Conservation (phyloP, 2,113 vertebrate genomes). For the Bambusicola thoracicus region DNA sequence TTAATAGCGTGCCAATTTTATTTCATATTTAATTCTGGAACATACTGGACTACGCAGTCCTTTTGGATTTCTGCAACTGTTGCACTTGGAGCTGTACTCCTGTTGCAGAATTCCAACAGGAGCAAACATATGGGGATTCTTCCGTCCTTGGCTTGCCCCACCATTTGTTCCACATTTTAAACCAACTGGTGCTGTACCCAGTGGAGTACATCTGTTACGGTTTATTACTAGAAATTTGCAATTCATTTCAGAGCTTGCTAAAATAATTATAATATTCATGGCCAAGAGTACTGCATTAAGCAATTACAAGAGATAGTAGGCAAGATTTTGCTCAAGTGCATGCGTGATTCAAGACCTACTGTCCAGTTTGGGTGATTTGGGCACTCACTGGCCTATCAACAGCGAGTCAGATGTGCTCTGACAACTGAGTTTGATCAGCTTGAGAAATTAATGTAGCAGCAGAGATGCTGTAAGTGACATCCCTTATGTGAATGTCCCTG, state of each 20-base stretch:
- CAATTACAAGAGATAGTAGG: constrained; percentile 42
- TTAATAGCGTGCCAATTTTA: constrained; percentile 19
- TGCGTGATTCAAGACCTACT: neutral
- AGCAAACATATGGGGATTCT: constrained; percentile 71
- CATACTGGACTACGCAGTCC: constrained; percentile 27
- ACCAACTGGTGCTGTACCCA: constrained; percentile 72
- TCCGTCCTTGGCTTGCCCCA: constrained; percentile 69
- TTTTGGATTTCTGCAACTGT: constrained; percentile 70
- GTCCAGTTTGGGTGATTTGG: neutral
- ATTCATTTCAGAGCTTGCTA: constrained; percentile 64
- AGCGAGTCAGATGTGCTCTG: neutral
- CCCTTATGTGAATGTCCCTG: constrained; percentile 7
- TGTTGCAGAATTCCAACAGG: constrained; percentile 67
- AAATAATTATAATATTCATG: constrained; percentile 68
- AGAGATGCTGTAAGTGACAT: constrained; percentile 26
- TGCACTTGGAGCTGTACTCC: constrained; percentile 48
- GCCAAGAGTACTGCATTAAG: constrained; percentile 47
- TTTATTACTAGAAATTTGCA: constrained; percentile 71
- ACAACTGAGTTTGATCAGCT: constrained; percentile 7
- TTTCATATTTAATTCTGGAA: constrained; percentile 59
- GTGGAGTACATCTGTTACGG: constrained; percentile 74
- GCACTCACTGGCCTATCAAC: neutral
- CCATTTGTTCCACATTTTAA: constrained; percentile 64
- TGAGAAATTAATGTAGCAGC: constrained; percentile 33
- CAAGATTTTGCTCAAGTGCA: neutral